These are phyloP conservation scores for Blastobasis adustella DNA, from an alignment of 2,888 invertebrate species.

Conservation along the genomic window DNA sequence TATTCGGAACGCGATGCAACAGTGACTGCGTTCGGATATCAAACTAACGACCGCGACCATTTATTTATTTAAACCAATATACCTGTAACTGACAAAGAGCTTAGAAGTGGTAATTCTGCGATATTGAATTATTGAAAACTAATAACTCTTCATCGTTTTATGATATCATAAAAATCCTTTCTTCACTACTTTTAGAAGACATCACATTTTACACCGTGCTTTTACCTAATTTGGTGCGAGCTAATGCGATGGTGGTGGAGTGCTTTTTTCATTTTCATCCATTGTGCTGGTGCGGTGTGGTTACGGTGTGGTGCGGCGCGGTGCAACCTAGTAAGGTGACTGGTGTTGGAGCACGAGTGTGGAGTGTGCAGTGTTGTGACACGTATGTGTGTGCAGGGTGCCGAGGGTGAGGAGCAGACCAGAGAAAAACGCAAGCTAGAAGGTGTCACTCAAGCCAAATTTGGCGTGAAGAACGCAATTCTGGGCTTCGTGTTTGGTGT, in stretches of 20 bases:
- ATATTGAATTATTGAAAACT: too few relatives aligned
- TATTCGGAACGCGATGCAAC: neutral
- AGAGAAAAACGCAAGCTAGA: slow-evolving; percentile 85
- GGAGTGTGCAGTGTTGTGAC: slow-evolving; percentile 19
- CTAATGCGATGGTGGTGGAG: slow-evolving; percentile 12
- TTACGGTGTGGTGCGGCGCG: slow-evolving; percentile 8
- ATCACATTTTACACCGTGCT: too few relatives aligned
- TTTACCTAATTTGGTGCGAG: neutral
- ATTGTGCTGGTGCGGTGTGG: slow-evolving; percentile 2
- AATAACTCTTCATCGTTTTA: too few relatives aligned
- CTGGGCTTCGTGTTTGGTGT: slow-evolving; percentile 90
- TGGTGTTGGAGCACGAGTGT: slow-evolving; percentile 15
- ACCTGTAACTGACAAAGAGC: too few relatives aligned
- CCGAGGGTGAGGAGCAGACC: slow-evolving; percentile 63
- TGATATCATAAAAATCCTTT: too few relatives aligned
- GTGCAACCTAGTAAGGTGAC: neutral
- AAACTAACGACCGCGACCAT: too few relatives aligned
- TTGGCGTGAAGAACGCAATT: slow-evolving; percentile 86
- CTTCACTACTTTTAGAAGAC: too few relatives aligned
- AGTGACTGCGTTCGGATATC: too few relatives aligned
- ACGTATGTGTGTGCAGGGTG: slow-evolving; percentile 44
- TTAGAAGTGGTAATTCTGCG: too few relatives aligned
- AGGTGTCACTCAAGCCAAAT: slow-evolving; percentile 75
- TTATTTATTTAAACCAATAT: too few relatives aligned
- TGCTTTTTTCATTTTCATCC: neutral